Evolutionary conservation across 2,888 invertebrate species (phyloP).

Genomic region (Meiosimyza platycephala): DNA sequence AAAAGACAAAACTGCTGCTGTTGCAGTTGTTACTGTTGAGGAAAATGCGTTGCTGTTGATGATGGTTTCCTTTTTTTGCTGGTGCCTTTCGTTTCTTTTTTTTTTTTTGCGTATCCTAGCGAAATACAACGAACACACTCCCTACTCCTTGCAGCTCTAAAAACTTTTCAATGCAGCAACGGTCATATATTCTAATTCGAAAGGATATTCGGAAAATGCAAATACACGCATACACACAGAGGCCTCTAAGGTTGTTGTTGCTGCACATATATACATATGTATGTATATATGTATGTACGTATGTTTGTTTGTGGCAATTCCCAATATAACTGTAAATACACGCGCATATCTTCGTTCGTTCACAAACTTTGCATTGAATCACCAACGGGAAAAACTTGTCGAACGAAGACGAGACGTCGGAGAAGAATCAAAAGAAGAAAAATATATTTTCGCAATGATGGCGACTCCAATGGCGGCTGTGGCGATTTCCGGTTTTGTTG

Average conservation of each 20-base stretch:
- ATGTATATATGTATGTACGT: background rate
- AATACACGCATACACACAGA: conserved; percentile 51
- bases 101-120: too few species aligned
- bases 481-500: conserved; percentile 16
- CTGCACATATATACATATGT: background rate
- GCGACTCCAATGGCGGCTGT: conserved; percentile 15
- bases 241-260: background rate
- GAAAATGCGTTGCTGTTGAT: too few species aligned
- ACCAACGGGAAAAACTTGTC: too few species aligned
- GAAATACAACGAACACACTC: too few species aligned
- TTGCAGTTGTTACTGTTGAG: too few species aligned
- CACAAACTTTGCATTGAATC: too few species aligned
- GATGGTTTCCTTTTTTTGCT: too few species aligned
- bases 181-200: conserved; percentile 56
- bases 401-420: too few species aligned
- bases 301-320: background rate
- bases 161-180: conserved; percentile 26
- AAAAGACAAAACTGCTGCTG: too few species aligned
- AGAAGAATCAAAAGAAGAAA: background rate
- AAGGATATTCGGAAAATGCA: conserved; percentile 62
- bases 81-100: too few species aligned
- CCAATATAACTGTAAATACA: conserved; percentile 17
- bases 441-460: conserved; percentile 8
- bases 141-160: too few species aligned
- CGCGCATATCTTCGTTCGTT: too few species aligned